Evolutionary conservation across 2,113 vertebrate species (phyloP), one percentile per base, ranked within the genome.

Genomic region (Orcinus orca): DNA sequence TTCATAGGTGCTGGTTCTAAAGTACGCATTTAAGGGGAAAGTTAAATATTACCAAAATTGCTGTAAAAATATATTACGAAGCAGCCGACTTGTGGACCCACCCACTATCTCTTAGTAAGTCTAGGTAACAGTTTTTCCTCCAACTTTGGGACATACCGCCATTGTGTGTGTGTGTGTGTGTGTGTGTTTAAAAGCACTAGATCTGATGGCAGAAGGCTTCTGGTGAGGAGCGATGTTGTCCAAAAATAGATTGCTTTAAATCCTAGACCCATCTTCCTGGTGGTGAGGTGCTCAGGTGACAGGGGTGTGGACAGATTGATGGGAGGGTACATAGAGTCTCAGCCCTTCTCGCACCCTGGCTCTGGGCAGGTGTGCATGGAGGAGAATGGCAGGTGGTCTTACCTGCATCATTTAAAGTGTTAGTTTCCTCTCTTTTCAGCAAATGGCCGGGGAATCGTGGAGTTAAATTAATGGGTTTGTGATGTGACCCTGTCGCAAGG

Each of bases 241-340:
- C 85, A 50, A 60, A 95, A 70, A 15, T 21, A 63, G 9, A 31
- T 82, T 76, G 90, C 76, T 50, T n/a, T 74, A 58, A 68, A n/a
- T 71, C 26, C 47, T 25, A 21, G 67, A 14, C 13, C 60, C 31
- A 17, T 8, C 60, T 47, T 26, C 5, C 41, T 67, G 17, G 23
- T 7, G 23, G 53, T 31, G 53, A 71, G 21, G 63, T 55, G 11
- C 53, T 55, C 50, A 1, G 3, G 13, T 25, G 55, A 26, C 20
- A 5, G 36, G n/a, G 58, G 25, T 85, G 58, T 90, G 79, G 36
- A 15, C 12, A 33, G 33, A 2, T 31, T 0, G 31, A 38, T 4
- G 41, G 18, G 58, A 41, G 13, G 58, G 76, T 4, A 25, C 3
- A 0, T 0, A 18, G 63, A 11, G 58, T 3, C 33, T 47, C 4